Evolutionary conservation across 2,797 vertebrate genomes (phyloP).

Genomic region (Aldrovandia affinis): DNA sequence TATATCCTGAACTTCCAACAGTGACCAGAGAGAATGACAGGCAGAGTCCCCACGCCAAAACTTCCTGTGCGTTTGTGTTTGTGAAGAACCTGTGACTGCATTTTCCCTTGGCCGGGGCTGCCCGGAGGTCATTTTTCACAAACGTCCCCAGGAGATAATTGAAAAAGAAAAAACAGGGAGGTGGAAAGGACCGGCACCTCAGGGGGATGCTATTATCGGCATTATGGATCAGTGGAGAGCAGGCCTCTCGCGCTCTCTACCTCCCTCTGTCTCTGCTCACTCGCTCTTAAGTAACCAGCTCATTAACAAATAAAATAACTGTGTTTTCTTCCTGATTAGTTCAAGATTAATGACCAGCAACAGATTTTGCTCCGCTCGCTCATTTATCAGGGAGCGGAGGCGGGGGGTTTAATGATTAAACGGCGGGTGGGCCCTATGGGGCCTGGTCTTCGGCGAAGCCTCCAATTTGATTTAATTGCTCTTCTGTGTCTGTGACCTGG

Average conservation of each 20-base stretch:
- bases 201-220: constrained; percentile 13
- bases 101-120: constrained; percentile 22
- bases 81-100: neutral
- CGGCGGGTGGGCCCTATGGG: constrained; percentile 69
- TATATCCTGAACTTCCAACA: constrained; percentile 50
- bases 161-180: constrained; percentile 22
- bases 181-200: neutral
- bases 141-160: constrained; percentile 62
- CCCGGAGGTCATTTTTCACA: constrained; percentile 51
- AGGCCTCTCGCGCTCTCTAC: constrained; percentile 62
- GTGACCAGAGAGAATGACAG: constrained; percentile 33
- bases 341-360: constrained; percentile 82
- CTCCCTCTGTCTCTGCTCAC: constrained; percentile 69
- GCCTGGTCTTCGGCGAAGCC: constrained; percentile 66
- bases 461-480: constrained; percentile 90
- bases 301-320: constrained; percentile 76
- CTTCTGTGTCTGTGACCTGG: constrained; percentile 71
- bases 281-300: constrained; percentile 75
- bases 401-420: constrained; percentile 85
- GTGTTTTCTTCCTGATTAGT: constrained; percentile 86
- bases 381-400: constrained; percentile 92
- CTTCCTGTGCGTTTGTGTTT: constrained; percentile 4
- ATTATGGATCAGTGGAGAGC: constrained; percentile 71
- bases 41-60: neutral
- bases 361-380: constrained; percentile 80